Evolutionary conservation across 2,888 invertebrate species (phyloP).

Genomic region (Spodoptera exigua): DNA sequence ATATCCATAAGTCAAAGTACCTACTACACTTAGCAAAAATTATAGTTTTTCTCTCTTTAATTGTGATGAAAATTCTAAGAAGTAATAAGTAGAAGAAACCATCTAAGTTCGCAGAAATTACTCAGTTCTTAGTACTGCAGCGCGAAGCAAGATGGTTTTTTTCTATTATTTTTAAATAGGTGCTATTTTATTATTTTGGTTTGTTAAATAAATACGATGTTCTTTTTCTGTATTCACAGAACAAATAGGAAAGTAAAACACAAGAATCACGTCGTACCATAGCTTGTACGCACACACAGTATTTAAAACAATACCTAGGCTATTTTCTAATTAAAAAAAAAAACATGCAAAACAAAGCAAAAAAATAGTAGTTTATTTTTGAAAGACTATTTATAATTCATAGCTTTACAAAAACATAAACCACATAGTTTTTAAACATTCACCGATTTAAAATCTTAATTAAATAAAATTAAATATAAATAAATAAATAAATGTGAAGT

Average conservation of each 20-base stretch:
- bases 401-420: too few species aligned
- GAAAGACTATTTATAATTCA: too few species aligned
- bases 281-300: too few species aligned
- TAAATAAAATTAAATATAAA: too few species aligned
- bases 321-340: background rate
- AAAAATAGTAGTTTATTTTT: background rate
- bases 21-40: background rate
- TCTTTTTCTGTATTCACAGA: too few species aligned
- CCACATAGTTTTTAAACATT: too few species aligned
- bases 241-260: too few species aligned
- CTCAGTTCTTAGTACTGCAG: conserved; percentile 2
- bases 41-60: background rate
- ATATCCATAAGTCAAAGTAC: background rate
- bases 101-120: conserved; percentile 13
- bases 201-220: background rate
- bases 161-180: background rate
- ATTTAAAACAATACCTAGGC: too few species aligned
- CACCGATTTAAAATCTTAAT: too few species aligned
- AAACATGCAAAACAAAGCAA: background rate
- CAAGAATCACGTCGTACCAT: too few species aligned
- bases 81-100: conserved; percentile 20
- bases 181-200: background rate
- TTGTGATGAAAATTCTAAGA: conserved; percentile 14
- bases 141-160: background rate
- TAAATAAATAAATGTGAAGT: conserved; percentile 53